Base-by-base conservation (phyloP, 2,113 vertebrate genomes). In the Tylochromis polylepis region DNA sequence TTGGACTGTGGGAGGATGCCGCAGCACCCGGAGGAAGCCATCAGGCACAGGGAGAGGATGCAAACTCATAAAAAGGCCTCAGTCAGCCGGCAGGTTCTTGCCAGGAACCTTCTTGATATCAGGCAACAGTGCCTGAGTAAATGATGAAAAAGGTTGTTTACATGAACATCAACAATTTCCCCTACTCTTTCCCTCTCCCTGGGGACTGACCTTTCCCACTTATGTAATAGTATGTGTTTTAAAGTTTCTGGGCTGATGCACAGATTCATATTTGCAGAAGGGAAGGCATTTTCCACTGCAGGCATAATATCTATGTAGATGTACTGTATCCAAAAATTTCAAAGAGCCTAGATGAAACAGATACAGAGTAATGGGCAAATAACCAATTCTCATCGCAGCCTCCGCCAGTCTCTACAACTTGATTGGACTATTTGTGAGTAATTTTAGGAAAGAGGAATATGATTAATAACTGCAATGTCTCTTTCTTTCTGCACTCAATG, bases 391-490 rank as follows among this genome's bases (percentile, higher is more conserved):
- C 14, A 36, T 77, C 67, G 83, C 55, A 88, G 86, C 82, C 75
- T 84, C 79, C 55, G 8, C 88, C 86, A 90, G 81, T 55, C 75
- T 79, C 85, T 83, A 51, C 85, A 84, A 90, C 89, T 91, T 93
- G 91, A 93, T 90, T 90, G 89, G 89, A 82, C 87, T 88, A 85
- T 95, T 95, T 95, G 90, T 93, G 88, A 90, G 87, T 90, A 89
- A 93, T 95, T 95, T 94, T 85, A 93, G 90, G 87, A 94, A 91
- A 94, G 91, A 94, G 89, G 92, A 93, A 94, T 94, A 90, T 94
- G 89, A 96, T 96, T 94, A 94, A 95, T 95, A 94, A 94, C 92
- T 92, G 85, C 78, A 92, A 84, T 92, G 85, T 93, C 92, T 87
- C 91, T 91, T 88, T 91, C 91, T 89, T 90, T 87, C 86, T 91